These are phyloP conservation scores for Chydorus sphaericus DNA, from an alignment of 2,888 invertebrate genomes.

Conservation along the genomic window DNA sequence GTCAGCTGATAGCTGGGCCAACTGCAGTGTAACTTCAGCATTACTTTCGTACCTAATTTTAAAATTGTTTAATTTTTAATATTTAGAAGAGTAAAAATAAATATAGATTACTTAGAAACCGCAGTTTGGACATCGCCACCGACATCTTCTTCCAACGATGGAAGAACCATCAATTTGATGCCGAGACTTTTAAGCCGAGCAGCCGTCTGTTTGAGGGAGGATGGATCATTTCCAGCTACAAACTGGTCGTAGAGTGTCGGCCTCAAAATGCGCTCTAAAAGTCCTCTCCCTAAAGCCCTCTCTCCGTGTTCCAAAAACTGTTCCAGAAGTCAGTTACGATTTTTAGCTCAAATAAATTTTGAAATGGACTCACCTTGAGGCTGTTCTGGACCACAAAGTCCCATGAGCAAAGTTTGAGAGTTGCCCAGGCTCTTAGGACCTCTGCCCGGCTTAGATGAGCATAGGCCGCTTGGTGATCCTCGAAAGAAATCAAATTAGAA, in stretches of 20 bases:
- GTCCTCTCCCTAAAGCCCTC: conserved; percentile 22
- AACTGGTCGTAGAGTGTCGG: conserved; percentile 33
- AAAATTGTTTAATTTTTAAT: conserved; percentile 5
- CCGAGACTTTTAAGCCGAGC: conserved; percentile 23
- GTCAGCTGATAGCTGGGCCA: conserved; percentile 21
- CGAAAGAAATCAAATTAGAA: no score
- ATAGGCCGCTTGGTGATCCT: conserved; percentile 1
- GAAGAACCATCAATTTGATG: conserved; percentile 28
- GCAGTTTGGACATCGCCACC: no score
- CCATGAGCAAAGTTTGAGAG: conserved; percentile 31
- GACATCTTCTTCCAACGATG: conserved; percentile 30
- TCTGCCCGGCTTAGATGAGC: conserved; percentile 28
- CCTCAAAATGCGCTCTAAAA: conserved; percentile 25
- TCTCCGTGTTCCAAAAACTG: conserved; percentile 20
- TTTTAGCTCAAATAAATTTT: no score
- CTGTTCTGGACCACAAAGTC: conserved; percentile 31
- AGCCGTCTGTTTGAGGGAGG: conserved; percentile 24
- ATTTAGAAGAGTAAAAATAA: no score
- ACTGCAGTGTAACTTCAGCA: conserved; percentile 20
- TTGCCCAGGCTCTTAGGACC: conserved; percentile 30
- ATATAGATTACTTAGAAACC: not conserved
- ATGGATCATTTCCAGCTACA: conserved; percentile 30
- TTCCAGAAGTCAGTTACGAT: no score
- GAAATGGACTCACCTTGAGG: conserved; percentile 28
- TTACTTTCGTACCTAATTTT: conserved; percentile 24